Evolutionary conservation across 37 sponge, comb jelly and placozoan species (phyloP).

Genomic region (Lycopodina hypogea): DNA sequence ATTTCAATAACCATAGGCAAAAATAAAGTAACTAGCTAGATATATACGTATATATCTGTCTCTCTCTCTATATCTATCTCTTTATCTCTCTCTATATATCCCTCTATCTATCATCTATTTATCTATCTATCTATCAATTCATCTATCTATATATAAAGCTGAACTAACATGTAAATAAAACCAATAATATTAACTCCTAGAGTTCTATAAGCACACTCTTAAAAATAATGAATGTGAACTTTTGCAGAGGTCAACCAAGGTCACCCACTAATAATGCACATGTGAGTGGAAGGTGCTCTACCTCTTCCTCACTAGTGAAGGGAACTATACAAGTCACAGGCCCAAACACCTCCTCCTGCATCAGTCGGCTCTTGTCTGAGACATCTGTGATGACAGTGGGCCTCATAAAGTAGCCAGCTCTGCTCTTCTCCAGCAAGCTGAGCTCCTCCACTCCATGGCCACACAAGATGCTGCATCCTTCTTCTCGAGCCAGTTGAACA

Average conservation of each 20-base stretch:
- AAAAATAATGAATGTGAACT: not conserved
- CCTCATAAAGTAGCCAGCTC: slow-evolving; percentile 77
- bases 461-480: slow-evolving; percentile 78
- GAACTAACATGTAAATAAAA: not conserved
- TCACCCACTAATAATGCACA: too few relatives aligned
- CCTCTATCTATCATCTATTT: too few relatives aligned
- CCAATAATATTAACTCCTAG: not conserved
- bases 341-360: slow-evolving; percentile 93
- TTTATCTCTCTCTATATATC: too few relatives aligned
- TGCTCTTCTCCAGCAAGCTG: slow-evolving; percentile 37
- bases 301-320: slow-evolving; percentile 85
- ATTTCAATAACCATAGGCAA: not conserved
- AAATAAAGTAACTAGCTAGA: not conserved
- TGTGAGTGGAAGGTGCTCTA: not conserved
- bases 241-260: too few relatives aligned
- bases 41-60: too few relatives aligned
- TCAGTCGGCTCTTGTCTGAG: slow-evolving; percentile 71
- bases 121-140: too few relatives aligned
- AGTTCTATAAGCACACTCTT: not conserved
- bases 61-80: too few relatives aligned
- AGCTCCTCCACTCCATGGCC: slow-evolving; percentile 75
- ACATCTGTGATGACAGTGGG: slow-evolving; percentile 86
- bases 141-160: too few relatives aligned
- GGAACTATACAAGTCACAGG: slow-evolving; percentile 85
- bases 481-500: slow-evolving; percentile 65